These are phyloP conservation scores for Drosophila mayri DNA, from an alignment of 1,140 invertebrate genomes.

Conservation along the genomic window DNA sequence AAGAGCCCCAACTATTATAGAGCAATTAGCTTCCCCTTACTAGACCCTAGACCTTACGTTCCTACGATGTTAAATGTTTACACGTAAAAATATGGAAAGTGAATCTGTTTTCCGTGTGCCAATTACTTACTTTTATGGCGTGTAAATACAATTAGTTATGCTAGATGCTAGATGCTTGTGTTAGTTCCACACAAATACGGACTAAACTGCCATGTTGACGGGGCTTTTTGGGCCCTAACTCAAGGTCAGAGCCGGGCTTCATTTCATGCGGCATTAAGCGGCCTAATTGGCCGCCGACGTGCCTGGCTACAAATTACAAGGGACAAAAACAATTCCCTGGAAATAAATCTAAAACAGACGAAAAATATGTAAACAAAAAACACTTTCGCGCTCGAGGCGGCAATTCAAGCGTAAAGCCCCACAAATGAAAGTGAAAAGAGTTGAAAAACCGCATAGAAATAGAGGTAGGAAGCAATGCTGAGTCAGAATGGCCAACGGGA, in stretches of 20 bases:
- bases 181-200: conserved; percentile 7
- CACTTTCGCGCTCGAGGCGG: conserved; percentile 59
- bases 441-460: conserved; percentile 62
- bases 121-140: conserved; percentile 22
- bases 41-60: not conserved
- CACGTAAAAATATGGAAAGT: conserved; percentile 32
- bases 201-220: conserved; percentile 5
- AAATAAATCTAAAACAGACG: conserved; percentile 25
- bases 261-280: conserved; percentile 72
- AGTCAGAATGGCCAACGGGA: conserved; percentile 36
- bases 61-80: conserved; percentile 31
- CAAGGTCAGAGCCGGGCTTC: conserved; percentile 60
- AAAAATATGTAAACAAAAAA: conserved; percentile 39
- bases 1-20: not conserved
- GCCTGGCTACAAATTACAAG: conserved; percentile 15
- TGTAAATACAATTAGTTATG: conserved; percentile 52
- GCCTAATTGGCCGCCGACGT: conserved; percentile 53
- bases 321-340: conserved; percentile 1
- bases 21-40: conserved; percentile 13
- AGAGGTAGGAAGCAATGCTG: conserved; percentile 29
- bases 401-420: conserved; percentile 56
- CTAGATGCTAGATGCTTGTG: conserved; percentile 18
- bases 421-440: conserved; percentile 76
- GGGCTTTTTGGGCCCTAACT: conserved; percentile 44
- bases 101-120: conserved; percentile 38